Percentiles rank a stretch among this genome's conserved stretches.
Conservation (phyloP, 2,888 invertebrate species). For the Xanthorhoe designata region DNA sequence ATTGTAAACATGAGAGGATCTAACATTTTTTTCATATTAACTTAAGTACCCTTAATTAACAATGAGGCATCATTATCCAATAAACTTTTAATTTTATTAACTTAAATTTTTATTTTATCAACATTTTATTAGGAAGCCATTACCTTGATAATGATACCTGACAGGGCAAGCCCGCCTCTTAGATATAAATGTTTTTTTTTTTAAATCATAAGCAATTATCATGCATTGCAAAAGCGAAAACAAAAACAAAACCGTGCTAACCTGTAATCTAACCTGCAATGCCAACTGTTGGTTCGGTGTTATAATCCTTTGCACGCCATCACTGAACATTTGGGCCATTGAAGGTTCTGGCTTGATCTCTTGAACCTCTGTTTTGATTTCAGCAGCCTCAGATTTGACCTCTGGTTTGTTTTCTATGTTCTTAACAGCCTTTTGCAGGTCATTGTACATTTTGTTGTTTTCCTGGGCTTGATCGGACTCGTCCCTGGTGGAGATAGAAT, state of each 20-base stretch:
- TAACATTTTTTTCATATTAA: no score
- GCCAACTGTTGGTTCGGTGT: constrained; percentile 72
- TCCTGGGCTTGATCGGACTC: constrained; percentile 67
- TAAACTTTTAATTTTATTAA: no score
- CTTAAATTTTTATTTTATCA: no score
- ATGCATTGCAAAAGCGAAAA: constrained; percentile 16
- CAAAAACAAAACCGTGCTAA: constrained; percentile 19
- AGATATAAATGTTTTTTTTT: no score
- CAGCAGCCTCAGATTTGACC: constrained; percentile 63
- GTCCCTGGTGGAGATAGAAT: constrained; percentile 52
- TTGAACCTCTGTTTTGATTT: constrained; percentile 61
- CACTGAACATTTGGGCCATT: constrained; percentile 62
- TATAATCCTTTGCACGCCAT: constrained; percentile 68
- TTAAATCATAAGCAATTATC: neutral
- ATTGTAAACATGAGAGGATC: no score
- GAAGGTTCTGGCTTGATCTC: constrained; percentile 62
- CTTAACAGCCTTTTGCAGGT: constrained; percentile 73
- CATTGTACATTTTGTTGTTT: constrained; percentile 70
- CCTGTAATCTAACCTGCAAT: constrained; percentile 61
- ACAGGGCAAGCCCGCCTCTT: no score
- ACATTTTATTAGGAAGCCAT: no score
- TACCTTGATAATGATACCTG: no score
- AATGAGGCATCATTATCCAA: no score
- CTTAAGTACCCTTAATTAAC: no score
- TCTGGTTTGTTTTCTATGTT: constrained; percentile 70